Conservation (phyloP, 2,797 vertebrate genomes). For the Etheostoma perlongum region DNA sequence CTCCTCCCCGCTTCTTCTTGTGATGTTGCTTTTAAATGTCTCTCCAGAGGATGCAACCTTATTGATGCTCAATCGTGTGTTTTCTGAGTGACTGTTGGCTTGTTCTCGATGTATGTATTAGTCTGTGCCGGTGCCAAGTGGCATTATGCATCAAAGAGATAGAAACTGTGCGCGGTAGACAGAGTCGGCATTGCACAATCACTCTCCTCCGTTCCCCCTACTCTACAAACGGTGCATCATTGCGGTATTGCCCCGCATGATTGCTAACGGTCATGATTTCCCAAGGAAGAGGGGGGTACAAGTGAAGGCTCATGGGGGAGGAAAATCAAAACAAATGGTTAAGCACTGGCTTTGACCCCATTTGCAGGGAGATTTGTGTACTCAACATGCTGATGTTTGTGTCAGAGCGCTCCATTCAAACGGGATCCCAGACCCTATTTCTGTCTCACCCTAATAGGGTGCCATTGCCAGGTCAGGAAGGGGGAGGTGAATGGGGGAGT, state of each 20-base stretch:
- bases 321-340: constrained; percentile 80
- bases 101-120: constrained; percentile 38
- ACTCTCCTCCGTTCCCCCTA: constrained; percentile 18
- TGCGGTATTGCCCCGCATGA: constrained; percentile 63
- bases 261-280: constrained; percentile 74
- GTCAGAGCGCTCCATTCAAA: constrained; percentile 79
- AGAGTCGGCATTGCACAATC: constrained; percentile 44
- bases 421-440: constrained; percentile 70
- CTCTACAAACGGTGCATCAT: constrained; percentile 53
- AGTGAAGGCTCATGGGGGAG: constrained; percentile 21
- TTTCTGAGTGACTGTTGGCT: constrained; percentile 1
- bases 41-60: constrained; percentile 26
- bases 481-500: constrained; percentile 73
- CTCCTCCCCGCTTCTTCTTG: constrained; percentile 1
- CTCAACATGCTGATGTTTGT: constrained; percentile 73
- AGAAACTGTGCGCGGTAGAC: constrained; percentile 25
- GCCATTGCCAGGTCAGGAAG: constrained; percentile 86
- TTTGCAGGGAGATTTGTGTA: constrained; percentile 80
- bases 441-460: constrained; percentile 80
- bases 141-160: constrained; percentile 41
- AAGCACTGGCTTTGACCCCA: constrained; percentile 79
- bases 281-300: constrained; percentile 37
- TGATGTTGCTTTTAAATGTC: constrained; percentile 27
- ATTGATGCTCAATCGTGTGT: constrained; percentile 43
- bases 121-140: constrained; percentile 6